Percentiles rank a stretch among this genome's conserved stretches.
These are phyloP conservation scores for Ascidia mentula DNA, from an alignment of 23 tunicate species.

Conservation along the genomic window DNA sequence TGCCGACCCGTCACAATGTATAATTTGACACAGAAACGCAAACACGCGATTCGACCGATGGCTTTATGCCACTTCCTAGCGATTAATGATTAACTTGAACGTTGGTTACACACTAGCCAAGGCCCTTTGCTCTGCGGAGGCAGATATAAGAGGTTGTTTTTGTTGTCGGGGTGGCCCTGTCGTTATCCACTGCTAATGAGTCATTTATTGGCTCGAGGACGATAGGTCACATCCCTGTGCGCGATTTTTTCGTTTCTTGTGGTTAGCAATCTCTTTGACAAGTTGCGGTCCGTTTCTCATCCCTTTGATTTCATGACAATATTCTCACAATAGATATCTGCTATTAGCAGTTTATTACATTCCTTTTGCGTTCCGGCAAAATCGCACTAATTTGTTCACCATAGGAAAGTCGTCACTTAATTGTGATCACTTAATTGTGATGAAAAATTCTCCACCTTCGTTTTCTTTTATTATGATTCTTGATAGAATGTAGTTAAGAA, in stretches of 20 bases:
- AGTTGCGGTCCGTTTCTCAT: no score
- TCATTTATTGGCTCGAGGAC: background rate
- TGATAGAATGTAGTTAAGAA: no score
- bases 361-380: no score
- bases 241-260: background rate
- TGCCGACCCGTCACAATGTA: background rate
- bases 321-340: no score
- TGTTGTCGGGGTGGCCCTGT: background rate
- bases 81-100: background rate
- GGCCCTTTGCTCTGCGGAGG: background rate
- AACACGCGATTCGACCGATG: background rate
- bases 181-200: slow-evolving; percentile 6
- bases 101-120: background rate
- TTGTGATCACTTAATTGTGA: no score
- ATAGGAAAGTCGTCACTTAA: no score
- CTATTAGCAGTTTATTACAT: no score
- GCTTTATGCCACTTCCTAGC: background rate
- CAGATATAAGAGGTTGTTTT: no score
- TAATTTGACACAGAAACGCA: slow-evolving; percentile 6
- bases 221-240: background rate
- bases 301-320: no score
- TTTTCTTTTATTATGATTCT: no score
- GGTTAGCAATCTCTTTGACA: background rate
- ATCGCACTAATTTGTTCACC: no score
- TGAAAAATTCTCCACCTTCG: no score